Evolutionary conservation across 2,113 vertebrate genomes (phyloP), one percentile per base, ranked within the genome.

Genomic region (Campylomormyrus tamandua): DNA sequence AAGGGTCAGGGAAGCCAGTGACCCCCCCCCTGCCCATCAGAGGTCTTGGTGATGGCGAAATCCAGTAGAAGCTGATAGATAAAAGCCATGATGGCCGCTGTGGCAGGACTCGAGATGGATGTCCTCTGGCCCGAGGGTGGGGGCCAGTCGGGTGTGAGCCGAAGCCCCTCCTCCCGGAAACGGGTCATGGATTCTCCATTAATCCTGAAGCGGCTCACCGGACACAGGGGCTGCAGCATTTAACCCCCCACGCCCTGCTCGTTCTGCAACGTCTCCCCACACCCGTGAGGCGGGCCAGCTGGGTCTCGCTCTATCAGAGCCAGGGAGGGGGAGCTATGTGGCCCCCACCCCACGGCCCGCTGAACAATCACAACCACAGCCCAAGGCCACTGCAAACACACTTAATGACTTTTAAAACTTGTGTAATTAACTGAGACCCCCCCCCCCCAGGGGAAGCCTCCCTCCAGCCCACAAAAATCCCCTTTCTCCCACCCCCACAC

Each of bases 131-230:
- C 39, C 13, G 58, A 56, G 88, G 77, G 74, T 21, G 53, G 48
- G 86, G 35, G 58, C 45, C 74, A 39, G 62, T 50, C 8, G 53
- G 77, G 5, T 17, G 53, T n/a, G 84, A 87, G 87, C 27, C 62
- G 87, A 83, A 89, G 91, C 89, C 91, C 74, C 74, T 90, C 90
- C 48, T 92, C 92, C 91, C 85, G 56, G 94, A 95, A 93, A 94
- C 74, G 91, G 94, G 92, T 95, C 92, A 92, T 84, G 89, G 94
- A 91, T 93, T 94, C 92, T 90, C 92, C 92, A 95, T 95, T 95
- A 95, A 94, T 93, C 89, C 90, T 84, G 15, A 53, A 89, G 90
- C 87, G n/a, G 89, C 87, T 92, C 92, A 92, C 91, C 74, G 92
- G 89, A 93, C 91, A 93, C 42, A 45, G 35, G 5, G 94, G 94